phyloP scores from a whole-genome alignment of 2,113 vertebrate species.

The Acanthisitta chloris region DNA sequence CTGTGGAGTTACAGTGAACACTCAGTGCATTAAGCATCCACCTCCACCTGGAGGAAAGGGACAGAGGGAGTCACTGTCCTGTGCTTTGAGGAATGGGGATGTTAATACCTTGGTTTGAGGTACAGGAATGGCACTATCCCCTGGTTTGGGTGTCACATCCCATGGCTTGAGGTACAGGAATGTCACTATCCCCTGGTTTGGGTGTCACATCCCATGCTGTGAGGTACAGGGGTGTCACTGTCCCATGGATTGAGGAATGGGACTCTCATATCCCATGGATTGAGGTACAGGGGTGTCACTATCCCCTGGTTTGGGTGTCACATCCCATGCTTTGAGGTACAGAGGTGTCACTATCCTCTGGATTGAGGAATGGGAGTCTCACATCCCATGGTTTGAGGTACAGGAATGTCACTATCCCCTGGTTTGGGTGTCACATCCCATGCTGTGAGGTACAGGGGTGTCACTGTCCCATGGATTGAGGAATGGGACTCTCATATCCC shows the following conservation, averaged over 20 bases:
- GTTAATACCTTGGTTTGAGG: accelerated
- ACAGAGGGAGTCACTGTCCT: accelerated
- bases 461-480: too few species aligned
- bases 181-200: not conserved
- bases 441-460: not conserved
- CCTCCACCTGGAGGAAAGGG: accelerated
- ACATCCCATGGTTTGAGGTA: too few species aligned
- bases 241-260: not conserved
- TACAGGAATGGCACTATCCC: not conserved
- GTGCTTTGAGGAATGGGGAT: not conserved
- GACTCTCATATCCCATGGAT: too few species aligned
- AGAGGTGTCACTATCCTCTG: not conserved
- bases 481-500: too few species aligned
- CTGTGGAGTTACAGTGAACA: accelerated
- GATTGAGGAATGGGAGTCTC: not conserved
- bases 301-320: not conserved
- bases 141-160: not conserved
- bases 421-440: too few species aligned
- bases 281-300: not conserved
- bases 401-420: too few species aligned
- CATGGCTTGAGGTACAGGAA: too few species aligned
- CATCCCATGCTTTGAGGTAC: too few species aligned
- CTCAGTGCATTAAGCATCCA: accelerated
- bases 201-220: too few species aligned
- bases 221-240: not conserved